Evolutionary conservation across 2,113 vertebrate genomes (phyloP).

Genomic region (Shinisaurus crocodilurus): DNA sequence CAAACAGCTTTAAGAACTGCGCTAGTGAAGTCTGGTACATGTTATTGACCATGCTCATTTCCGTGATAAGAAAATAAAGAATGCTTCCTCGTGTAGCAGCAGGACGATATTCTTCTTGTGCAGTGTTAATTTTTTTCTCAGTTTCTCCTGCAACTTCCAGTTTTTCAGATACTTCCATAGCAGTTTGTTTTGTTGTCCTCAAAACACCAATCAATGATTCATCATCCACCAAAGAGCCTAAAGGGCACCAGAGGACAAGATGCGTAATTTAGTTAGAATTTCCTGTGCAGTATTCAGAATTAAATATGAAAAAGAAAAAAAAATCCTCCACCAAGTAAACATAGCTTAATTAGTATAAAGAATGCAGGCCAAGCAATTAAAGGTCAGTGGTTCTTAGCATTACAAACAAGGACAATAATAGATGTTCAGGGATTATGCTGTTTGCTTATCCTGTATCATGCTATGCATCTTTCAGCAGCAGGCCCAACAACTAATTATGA

Average conservation of each 20-base stretch:
- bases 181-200: constrained; percentile 78
- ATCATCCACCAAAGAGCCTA: constrained; percentile 83
- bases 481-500: not conserved
- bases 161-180: constrained; percentile 80
- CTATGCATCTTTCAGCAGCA: not conserved
- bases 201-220: constrained; percentile 83
- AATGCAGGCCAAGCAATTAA: not conserved
- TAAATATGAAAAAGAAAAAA: not conserved
- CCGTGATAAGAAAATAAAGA: constrained; percentile 83
- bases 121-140: constrained; percentile 78
- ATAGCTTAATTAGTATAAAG: not conserved
- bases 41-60: constrained; percentile 84
- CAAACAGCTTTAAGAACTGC: constrained; percentile 82
- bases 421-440: not conserved
- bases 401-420: not conserved
- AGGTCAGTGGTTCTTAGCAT: not conserved
- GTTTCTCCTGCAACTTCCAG: constrained; percentile 80
- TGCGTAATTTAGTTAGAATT: not conserved
- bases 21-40: constrained; percentile 85
- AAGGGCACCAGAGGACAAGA: constrained; percentile 19
- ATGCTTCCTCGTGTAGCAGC: constrained; percentile 82
- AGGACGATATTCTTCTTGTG: constrained; percentile 82
- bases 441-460: not conserved
- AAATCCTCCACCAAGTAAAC: not conserved
- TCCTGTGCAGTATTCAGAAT: not conserved